These are phyloP conservation scores for Forbesichthys agassizii DNA, from an alignment of 2,113 vertebrate species.

Conservation along the genomic window DNA sequence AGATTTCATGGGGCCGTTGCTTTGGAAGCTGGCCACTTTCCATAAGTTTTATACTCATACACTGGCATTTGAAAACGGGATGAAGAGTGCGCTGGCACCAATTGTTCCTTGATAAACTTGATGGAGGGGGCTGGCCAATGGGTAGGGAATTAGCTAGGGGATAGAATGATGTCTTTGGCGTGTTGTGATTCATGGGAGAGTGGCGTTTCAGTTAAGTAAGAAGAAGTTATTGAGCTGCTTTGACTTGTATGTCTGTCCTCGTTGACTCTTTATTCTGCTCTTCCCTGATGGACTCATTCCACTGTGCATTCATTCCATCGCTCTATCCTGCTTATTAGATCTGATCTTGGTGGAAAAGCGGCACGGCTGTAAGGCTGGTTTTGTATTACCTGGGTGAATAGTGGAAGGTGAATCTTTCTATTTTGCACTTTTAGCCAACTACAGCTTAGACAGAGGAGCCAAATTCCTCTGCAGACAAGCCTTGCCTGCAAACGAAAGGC, in stretches of 20 bases:
- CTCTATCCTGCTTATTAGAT: slow-evolving; percentile 58
- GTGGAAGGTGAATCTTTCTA: slow-evolving; percentile 15
- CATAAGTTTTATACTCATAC: slow-evolving; percentile 47
- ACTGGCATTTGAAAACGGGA: slow-evolving; percentile 53
- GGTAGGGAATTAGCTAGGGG: slow-evolving; percentile 27
- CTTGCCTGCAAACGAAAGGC: slow-evolving; percentile 17
- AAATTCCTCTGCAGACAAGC: background rate
- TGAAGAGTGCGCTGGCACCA: slow-evolving; percentile 58
- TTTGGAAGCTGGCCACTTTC: slow-evolving; percentile 45
- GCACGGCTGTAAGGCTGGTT: slow-evolving; percentile 35
- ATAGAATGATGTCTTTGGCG: background rate
- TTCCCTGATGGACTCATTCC: slow-evolving; percentile 55
- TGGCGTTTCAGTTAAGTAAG: slow-evolving; percentile 29
- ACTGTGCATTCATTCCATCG: slow-evolving; percentile 59
- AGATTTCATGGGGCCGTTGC: background rate
- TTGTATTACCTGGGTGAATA: slow-evolving; percentile 25
- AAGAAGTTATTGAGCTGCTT: slow-evolving; percentile 7
- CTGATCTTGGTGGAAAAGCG: slow-evolving; percentile 57
- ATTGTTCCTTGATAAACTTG: slow-evolving; percentile 49
- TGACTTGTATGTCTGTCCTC: slow-evolving; percentile 21
- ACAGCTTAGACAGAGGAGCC: background rate
- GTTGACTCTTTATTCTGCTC: slow-evolving; percentile 34
- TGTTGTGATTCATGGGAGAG: background rate
- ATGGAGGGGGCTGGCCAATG: background rate
- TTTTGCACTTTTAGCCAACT: slow-evolving; percentile 7